Evolutionary conservation across 2,797 vertebrate genomes (phyloP).

Genomic region (Hypotaenidia philippensis): DNA sequence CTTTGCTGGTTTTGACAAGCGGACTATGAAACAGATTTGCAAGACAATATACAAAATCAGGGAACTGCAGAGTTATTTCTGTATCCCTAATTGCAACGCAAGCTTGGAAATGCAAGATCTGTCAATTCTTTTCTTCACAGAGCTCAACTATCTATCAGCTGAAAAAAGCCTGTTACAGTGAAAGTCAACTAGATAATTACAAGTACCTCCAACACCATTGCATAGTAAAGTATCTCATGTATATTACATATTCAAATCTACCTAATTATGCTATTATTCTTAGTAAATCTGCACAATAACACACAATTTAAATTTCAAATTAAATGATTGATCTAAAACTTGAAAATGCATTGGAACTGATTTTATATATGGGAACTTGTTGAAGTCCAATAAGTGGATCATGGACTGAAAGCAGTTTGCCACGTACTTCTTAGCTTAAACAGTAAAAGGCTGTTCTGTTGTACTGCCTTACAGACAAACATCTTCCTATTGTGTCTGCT

Average conservation of each 20-base stretch:
- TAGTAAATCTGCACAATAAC: not conserved
- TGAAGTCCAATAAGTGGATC: not conserved
- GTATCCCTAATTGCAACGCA: slow-evolving; percentile 2
- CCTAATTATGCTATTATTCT: not conserved
- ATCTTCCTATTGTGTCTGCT: not conserved
- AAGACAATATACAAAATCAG: slow-evolving; percentile 43
- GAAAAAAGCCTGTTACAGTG: not conserved
- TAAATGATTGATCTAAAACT: not conserved
- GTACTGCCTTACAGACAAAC: not conserved
- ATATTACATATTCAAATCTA: slow-evolving; percentile 20
- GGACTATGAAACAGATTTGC: slow-evolving; percentile 25
- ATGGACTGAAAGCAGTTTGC: not conserved
- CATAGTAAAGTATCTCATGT: not conserved
- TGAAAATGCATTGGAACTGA: not conserved
- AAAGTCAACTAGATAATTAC: slow-evolving; percentile 15
- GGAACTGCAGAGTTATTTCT: slow-evolving; percentile 23
- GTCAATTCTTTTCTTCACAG: not conserved
- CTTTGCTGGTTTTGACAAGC: slow-evolving; percentile 17
- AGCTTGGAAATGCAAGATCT: not conserved
- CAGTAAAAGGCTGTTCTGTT: not conserved
- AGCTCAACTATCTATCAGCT: not conserved
- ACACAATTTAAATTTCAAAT: not conserved
- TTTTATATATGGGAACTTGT: not conserved
- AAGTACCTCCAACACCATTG: not conserved
- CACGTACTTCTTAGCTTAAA: not conserved